Evolutionary conservation across 2,888 invertebrate species (phyloP), one percentile per base, ranked within the genome.

Genomic region (Stramonita haemastoma): DNA sequence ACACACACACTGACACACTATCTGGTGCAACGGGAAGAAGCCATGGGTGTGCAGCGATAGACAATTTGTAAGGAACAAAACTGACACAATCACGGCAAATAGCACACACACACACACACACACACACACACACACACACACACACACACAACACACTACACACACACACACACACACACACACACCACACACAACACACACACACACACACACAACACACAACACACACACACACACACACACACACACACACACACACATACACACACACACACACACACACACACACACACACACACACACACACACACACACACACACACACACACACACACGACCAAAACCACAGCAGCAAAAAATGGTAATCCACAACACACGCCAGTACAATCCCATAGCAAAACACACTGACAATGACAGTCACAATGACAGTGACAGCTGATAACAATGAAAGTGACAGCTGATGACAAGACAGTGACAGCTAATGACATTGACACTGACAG

Each of bases 21-120:
- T 34, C 56, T 60, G 36, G n/a, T 79, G 46, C 86, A 73, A 89
- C 34, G 26, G 36, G 56, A 34, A 86, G 73, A 89, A 73, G 36
- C 83, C 66, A 8, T 46, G 19, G 81, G 46, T 26, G 46, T 46
- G 81, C 46, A 83, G 81, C 36, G 46, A 19, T 36, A 32, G 8
- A 26, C 73, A 73, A n/a, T 19, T 22, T 46, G 2, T 46, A 46
- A 46, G 46, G 46, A 46, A 46, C 8, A 46, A 46, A 46, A 46
- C 8, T 46, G 66, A 66, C 46, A 66, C 66, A 66, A 66, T 66
- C 66, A 66, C 73, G 26, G 73, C 73, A n/a, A 77, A 77, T 29
- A 77, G 6, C 73, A 77, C 13, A 26, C n/a, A 77, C 73, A 77
- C 8, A 77, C 1, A 77, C 22, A 77, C 19, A 66, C 26, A 17